These are phyloP conservation scores for Progne subis DNA, from an alignment of 2,113 vertebrate genomes.

Conservation along the genomic window DNA sequence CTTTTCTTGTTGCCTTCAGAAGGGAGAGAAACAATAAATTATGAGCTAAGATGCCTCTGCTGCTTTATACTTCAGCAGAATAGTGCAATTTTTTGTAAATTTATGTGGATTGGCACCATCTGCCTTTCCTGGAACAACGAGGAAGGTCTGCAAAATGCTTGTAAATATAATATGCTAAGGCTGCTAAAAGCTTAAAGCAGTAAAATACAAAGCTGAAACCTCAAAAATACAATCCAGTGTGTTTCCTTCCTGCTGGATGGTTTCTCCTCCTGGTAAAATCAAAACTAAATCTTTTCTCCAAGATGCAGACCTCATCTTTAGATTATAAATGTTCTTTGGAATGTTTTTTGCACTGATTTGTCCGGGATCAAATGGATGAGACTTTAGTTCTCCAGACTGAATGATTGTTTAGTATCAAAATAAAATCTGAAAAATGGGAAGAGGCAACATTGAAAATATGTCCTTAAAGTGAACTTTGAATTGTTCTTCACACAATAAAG, in stretches of 20 bases:
- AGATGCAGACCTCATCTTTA: not conserved
- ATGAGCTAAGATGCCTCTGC: not conserved
- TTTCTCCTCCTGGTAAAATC: not conserved
- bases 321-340: not conserved
- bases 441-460: not conserved
- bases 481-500: not conserved
- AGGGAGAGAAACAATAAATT: not conserved
- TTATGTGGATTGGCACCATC: not conserved
- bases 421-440: not conserved
- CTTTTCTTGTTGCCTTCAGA: conserved; percentile 54
- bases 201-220: not conserved
- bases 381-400: not conserved
- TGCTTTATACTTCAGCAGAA: not conserved
- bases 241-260: not conserved
- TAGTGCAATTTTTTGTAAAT: not conserved
- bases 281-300: not conserved
- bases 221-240: not conserved
- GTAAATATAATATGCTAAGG: not conserved
- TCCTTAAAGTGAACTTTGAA: not conserved
- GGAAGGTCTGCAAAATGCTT: not conserved
- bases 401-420: not conserved
- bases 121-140: not conserved
- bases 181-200: not conserved
- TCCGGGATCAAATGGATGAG: not conserved
- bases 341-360: not conserved